These are phyloP conservation scores for Lamproptera curius DNA, from an alignment of 2,888 invertebrate genomes.

Conservation along the genomic window DNA sequence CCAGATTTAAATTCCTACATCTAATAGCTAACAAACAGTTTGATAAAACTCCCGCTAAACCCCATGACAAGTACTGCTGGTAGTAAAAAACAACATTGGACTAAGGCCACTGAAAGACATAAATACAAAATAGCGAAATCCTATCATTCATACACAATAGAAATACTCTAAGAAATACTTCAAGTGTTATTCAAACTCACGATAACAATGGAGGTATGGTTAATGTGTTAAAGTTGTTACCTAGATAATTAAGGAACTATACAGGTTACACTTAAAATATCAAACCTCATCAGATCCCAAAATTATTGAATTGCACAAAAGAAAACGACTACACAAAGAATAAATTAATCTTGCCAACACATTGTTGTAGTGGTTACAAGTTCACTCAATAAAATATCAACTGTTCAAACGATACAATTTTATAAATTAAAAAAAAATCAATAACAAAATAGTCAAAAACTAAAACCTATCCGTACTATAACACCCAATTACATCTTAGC, in stretches of 20 bases:
- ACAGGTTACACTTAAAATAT: conserved; percentile 64
- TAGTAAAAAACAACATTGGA: conserved; percentile 32
- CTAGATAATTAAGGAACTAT: conserved; percentile 76
- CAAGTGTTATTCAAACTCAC: too few relatives aligned
- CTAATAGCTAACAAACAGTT: conserved; percentile 71
- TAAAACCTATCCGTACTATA: conserved; percentile 52
- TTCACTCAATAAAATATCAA: conserved; percentile 71
- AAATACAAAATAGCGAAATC: too few relatives aligned
- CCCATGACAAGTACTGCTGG: conserved; percentile 40
- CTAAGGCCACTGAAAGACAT: too few relatives aligned
- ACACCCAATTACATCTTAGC: conserved; percentile 46
- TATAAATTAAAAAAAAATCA: conserved; percentile 57
- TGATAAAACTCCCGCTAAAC: conserved; percentile 53
- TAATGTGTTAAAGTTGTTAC: conserved; percentile 55
- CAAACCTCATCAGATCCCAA: conserved; percentile 75
- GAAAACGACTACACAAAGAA: conserved; percentile 65
- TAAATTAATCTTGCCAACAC: conserved; percentile 71
- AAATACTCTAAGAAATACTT: too few relatives aligned
- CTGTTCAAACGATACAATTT: conserved; percentile 63
- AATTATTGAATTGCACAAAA: conserved; percentile 69
- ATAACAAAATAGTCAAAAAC: conserved; percentile 65
- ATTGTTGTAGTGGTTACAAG: conserved; percentile 45
- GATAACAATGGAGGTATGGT: too few relatives aligned
- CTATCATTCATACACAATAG: too few relatives aligned
- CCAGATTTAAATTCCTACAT: conserved; percentile 70